Base-by-base conservation (phyloP, 2,888 invertebrate genomes). In the Chouioia cunea region DNA sequence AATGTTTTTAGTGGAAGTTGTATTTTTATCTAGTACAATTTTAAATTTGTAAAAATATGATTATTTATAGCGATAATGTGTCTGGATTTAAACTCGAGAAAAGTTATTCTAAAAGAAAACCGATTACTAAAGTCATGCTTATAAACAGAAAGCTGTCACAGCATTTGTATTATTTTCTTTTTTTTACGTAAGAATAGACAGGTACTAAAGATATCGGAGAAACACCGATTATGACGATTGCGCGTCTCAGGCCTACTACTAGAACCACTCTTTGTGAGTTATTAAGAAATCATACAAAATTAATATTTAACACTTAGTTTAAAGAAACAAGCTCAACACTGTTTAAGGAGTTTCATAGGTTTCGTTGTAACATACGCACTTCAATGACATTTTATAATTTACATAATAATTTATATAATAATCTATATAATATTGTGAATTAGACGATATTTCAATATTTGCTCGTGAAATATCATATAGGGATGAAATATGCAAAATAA, bases 191-290 rank as follows among this genome's bases (percentile, higher is more conserved):
- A 63, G 15, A 66, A 63, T 63, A 47, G 44, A 70, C 73, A 63
- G 64, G 70, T 70, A 70, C 70, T 67, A 64, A 71, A 71, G 18
- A 63, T 18, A 73, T 69, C 44, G 57, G 59, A 56, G 46, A 46
- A 66, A 62, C 2, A 52, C 43, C 44, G 53, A 73, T 58, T 59
- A 22, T 57, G 18, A 58, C 46, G n/a, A 57, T 65, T 63, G 56
- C 44, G 16, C 15, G 18, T 50, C 62, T 71, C 46, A 62, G 53
- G 43, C 15, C 43, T 43, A 53, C 10, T 59, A n/a, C 59, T 69
- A 69, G 50, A 75, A 75, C 67, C 16, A 62, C n/a, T 44, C 44
- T 22, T 36, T n/a, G 16, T 56, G 14, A 20, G 48, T 69, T 50
- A 59, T 36, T 47, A 16, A 62, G 47, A 52, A 59, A 60, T n/a